Evolutionary conservation across 2,113 vertebrate species (phyloP).

Genomic region (Lipophrys pholis): DNA sequence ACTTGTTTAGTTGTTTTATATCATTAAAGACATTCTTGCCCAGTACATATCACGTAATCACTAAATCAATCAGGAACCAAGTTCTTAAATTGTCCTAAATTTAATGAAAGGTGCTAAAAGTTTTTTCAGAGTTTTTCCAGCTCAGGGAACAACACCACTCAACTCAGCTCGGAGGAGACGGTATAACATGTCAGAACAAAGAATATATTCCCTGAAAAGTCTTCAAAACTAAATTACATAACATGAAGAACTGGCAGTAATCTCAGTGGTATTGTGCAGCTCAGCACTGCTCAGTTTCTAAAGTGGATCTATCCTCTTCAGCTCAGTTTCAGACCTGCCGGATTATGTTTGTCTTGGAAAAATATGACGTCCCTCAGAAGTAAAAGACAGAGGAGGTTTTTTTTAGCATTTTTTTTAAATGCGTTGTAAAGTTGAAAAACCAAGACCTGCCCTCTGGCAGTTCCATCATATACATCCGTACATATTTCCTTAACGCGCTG

Average conservation of each 20-base stretch:
- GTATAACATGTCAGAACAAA: slow-evolving; percentile 5
- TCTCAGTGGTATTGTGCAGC: slow-evolving; percentile 20
- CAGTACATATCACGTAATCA: too few species aligned
- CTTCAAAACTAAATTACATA: slow-evolving; percentile 37
- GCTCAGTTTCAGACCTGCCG: slow-evolving; percentile 31
- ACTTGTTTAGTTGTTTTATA: too few species aligned
- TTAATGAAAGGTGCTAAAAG: too few species aligned
- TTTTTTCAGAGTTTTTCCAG: neutral
- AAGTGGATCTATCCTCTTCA: slow-evolving; percentile 13
- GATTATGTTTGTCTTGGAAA: slow-evolving; percentile 32
- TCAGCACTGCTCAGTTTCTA: slow-evolving; percentile 9
- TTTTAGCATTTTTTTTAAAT: slow-evolving; percentile 8
- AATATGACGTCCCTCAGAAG: slow-evolving; percentile 22
- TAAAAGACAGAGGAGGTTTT: slow-evolving; percentile 1
- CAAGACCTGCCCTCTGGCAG: neutral
- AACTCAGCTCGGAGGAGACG: slow-evolving; percentile 2
- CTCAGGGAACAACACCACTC: neutral
- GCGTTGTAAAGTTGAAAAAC: neutral
- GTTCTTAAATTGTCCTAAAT: too few species aligned
- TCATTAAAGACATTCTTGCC: too few species aligned
- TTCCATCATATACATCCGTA: neutral
- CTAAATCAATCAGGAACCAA: too few species aligned
- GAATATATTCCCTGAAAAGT: slow-evolving; percentile 23
- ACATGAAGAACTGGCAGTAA: slow-evolving; percentile 22
- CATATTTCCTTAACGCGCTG: neutral